Percentiles rank a stretch among this genome's conserved stretches.
phyloP scores from a whole-genome alignment of 2,888 invertebrate genomes.

The Agriopis aurantiaria region DNA sequence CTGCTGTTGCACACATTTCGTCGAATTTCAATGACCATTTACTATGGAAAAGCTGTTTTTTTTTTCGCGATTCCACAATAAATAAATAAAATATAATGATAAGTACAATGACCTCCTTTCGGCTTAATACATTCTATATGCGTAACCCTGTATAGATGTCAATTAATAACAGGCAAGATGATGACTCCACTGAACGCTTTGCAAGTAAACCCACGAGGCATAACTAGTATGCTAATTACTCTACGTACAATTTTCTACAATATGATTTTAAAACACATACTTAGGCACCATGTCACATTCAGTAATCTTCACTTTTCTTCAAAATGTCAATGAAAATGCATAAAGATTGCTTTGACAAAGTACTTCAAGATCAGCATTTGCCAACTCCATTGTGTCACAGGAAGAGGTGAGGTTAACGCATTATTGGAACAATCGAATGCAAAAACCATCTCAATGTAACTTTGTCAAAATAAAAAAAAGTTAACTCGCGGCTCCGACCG shows the following conservation, averaged over 20 bases:
- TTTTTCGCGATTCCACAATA: too few species aligned
- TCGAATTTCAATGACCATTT: too few species aligned
- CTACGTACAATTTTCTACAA: background rate
- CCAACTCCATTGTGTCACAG: background rate
- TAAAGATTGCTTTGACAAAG: background rate
- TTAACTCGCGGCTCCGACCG: too few species aligned
- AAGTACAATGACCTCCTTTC: too few species aligned
- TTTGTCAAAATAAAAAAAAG: background rate
- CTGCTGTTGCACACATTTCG: too few species aligned
- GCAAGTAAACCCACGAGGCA: background rate
- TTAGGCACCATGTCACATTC: background rate
- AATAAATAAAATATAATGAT: too few species aligned
- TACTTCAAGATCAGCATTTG: background rate
- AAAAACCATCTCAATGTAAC: background rate
- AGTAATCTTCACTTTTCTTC: background rate
- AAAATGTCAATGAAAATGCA: background rate
- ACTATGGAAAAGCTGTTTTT: too few species aligned
- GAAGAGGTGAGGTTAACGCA: background rate
- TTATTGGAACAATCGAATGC: conserved; percentile 3
- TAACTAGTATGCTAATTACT: background rate
- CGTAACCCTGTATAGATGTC: too few species aligned
- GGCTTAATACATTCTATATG: too few species aligned
- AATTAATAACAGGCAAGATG: too few species aligned
- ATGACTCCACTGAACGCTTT: too few species aligned
- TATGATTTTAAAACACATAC: background rate